Conservation (phyloP, 2,797 vertebrate species). For the Sus cebifrons region DNA sequence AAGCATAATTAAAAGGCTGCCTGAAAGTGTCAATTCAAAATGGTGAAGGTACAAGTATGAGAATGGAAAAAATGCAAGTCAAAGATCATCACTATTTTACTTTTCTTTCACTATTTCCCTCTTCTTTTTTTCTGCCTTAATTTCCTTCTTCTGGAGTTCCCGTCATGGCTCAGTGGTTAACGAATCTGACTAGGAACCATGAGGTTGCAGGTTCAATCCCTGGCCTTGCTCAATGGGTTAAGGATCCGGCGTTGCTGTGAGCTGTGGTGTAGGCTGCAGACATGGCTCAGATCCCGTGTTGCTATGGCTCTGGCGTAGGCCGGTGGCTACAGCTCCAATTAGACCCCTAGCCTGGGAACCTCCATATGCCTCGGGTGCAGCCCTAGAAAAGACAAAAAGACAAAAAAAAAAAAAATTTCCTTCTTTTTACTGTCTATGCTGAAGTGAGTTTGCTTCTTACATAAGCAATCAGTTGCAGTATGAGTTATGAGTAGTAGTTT, state of each 20-base stretch:
- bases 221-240: too few species aligned
- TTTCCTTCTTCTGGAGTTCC: background rate
- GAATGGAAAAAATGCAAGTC: background rate
- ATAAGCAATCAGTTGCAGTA: background rate
- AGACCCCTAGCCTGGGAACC: too few species aligned
- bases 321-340: too few species aligned
- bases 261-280: too few species aligned
- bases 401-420: background rate
- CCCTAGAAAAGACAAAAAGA: too few species aligned
- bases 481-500: background rate
- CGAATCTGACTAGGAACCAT: too few species aligned
- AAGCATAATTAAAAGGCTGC: background rate
- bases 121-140: background rate
- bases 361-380: too few species aligned
- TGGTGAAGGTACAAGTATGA: background rate
- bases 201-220: too few species aligned
- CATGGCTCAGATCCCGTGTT: too few species aligned
- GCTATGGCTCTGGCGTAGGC: too few species aligned
- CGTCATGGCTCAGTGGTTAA: too few species aligned
- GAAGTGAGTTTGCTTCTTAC: background rate
- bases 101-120: slow-evolving; percentile 19
- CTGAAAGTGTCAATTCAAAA: background rate
- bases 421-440: background rate
- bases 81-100: background rate
- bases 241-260: too few species aligned